Conservation (phyloP, 2,113 vertebrate genomes). For the Seriola aureovittata region DNA sequence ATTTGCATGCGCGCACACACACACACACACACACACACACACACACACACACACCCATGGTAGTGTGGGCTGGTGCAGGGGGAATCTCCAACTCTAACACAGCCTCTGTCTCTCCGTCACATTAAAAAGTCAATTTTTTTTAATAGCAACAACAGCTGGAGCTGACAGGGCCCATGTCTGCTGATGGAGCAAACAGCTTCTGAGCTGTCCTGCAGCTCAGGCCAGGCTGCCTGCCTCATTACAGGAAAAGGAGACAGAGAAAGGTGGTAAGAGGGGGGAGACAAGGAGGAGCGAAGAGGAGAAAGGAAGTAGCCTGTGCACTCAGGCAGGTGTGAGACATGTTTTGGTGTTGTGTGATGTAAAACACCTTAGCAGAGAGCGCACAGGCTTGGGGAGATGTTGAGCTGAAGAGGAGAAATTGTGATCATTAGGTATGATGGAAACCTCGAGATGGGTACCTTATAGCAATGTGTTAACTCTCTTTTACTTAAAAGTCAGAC, state of each 20-base stretch:
- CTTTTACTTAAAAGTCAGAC: constrained; percentile 12
- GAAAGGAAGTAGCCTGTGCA: constrained; percentile 34
- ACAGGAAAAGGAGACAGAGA: constrained; percentile 42
- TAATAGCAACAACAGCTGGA: constrained; percentile 83
- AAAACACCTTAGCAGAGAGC: constrained; percentile 9
- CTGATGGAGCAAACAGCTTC: constrained; percentile 75
- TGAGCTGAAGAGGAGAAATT: constrained; percentile 28
- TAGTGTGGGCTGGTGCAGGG: constrained; percentile 17
- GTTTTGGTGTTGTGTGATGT: constrained; percentile 38
- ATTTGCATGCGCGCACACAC: constrained; percentile 41
- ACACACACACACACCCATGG: constrained; percentile 11
- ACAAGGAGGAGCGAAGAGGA: neutral
- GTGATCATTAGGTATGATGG: constrained; percentile 17
- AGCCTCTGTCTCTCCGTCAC: constrained; percentile 60
- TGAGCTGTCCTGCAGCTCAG: constrained; percentile 61
- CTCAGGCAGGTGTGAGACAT: constrained; percentile 35
- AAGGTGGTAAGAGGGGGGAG: neutral
- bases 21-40: too few species aligned
- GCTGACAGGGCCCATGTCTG: constrained; percentile 74
- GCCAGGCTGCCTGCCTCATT: constrained; percentile 70
- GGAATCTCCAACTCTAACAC: constrained; percentile 52
- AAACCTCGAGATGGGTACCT: neutral
- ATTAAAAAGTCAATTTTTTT: constrained; percentile 83
- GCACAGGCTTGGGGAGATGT: constrained; percentile 4
- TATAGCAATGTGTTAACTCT: constrained; percentile 22